These are phyloP conservation scores for Sitodiplosis mosellana DNA, from an alignment of 1,140 invertebrate species.

Conservation along the genomic window DNA sequence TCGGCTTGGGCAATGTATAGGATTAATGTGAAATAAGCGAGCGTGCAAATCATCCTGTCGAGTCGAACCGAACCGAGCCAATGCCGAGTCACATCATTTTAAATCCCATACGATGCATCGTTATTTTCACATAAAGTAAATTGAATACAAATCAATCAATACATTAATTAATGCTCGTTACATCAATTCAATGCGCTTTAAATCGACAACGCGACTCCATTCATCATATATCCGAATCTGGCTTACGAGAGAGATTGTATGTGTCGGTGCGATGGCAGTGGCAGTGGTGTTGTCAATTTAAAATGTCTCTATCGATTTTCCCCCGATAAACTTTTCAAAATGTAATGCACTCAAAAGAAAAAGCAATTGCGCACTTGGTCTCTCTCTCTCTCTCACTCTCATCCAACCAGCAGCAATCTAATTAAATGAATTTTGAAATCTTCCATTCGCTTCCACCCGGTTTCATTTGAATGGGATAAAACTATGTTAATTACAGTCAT, in stretches of 20 bases:
- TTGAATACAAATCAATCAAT: not conserved
- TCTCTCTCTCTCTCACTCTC: too few species aligned
- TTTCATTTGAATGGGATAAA: not conserved
- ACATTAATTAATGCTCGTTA: not conserved
- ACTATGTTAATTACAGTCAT: not conserved
- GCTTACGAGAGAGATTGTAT: too few species aligned
- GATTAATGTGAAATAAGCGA: slow-evolving; percentile 35
- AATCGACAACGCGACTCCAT: not conserved
- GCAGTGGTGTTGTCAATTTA: not conserved
- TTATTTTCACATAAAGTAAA: not conserved
- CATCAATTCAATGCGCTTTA: not conserved
- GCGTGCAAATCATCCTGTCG: not conserved
- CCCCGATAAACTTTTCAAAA: too few species aligned
- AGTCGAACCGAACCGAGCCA: too few species aligned
- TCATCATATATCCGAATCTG: too few species aligned
- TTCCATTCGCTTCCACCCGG: not conserved
- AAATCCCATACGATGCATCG: not conserved
- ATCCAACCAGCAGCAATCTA: not conserved
- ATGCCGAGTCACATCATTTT: not conserved
- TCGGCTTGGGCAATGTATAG: slow-evolving; percentile 39
- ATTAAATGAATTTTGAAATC: not conserved
- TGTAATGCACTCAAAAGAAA: too few species aligned
- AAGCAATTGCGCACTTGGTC: too few species aligned
- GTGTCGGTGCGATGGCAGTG: too few species aligned
- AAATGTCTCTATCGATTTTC: not conserved